Conservation (phyloP, 2,797 vertebrate genomes). For the Catostomus latipinnis region DNA sequence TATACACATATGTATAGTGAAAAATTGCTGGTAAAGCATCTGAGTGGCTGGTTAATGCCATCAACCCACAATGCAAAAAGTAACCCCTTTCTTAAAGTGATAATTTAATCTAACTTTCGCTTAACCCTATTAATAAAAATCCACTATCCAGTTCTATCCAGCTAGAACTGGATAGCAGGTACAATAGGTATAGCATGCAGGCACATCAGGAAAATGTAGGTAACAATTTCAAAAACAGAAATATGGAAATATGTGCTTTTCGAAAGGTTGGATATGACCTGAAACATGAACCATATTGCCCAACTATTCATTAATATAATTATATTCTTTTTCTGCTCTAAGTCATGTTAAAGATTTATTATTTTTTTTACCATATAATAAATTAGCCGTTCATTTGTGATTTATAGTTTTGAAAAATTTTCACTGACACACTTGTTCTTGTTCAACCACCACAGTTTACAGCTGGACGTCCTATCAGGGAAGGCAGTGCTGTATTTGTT, state of each 20-base stretch:
- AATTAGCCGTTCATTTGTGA: slow-evolving; percentile 21
- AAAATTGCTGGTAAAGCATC: no score
- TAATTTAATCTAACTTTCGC: background rate
- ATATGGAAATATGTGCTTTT: background rate
- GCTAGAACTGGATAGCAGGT: background rate
- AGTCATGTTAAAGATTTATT: slow-evolving; percentile 9
- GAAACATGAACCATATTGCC: background rate
- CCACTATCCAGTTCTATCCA: background rate
- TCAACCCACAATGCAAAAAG: no score
- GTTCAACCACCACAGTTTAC: slow-evolving; percentile 1
- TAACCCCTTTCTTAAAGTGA: background rate
- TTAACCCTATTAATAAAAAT: background rate
- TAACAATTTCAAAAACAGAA: background rate
- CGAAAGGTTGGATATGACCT: background rate
- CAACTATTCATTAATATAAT: slow-evolving; percentile 10
- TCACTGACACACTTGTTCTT: slow-evolving; percentile 42
- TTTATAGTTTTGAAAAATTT: slow-evolving; percentile 21
- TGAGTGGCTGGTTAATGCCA: no score
- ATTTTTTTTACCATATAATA: background rate
- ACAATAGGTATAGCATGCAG: background rate
- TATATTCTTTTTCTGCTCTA: slow-evolving; percentile 11
- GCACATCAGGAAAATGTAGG: background rate
- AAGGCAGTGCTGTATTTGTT: slow-evolving; percentile 32
- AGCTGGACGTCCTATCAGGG: slow-evolving; percentile 23
- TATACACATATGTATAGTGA: no score